A percentile compares a stretch with the other conserved stretches of the same genome.
phyloP scores from a whole-genome alignment of 1,140 invertebrate genomes.

The Trachymyrmex septentrionalis region DNA sequence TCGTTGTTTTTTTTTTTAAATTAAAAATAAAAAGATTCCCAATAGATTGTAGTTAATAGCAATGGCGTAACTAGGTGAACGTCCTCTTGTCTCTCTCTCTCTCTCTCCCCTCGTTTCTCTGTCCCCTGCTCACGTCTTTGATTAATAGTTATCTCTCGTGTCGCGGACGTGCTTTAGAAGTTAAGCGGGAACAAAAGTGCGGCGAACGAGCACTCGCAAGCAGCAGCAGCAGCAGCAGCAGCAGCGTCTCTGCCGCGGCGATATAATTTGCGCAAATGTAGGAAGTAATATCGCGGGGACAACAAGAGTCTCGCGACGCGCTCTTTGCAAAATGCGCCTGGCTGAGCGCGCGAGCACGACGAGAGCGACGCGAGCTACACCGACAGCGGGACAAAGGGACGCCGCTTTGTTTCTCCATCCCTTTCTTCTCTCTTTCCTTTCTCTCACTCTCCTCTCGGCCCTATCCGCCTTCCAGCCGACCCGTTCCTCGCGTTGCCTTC shows the following conservation, averaged over 20 bases:
- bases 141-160: conserved; percentile 56
- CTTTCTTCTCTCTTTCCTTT: conserved; percentile 59
- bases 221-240: not conserved
- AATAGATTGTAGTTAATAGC: conserved; percentile 25
- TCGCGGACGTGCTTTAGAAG: conserved; percentile 45
- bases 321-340: conserved; percentile 68
- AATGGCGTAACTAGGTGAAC: conserved; percentile 18
- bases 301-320: conserved; percentile 70
- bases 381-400: conserved; percentile 70
- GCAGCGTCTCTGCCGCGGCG: conserved; percentile 36
- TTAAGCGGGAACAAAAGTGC: conserved; percentile 54
- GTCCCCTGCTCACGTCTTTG: conserved; percentile 34
- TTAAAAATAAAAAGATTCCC: not conserved
- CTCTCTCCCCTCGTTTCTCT: not conserved
- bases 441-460: conserved; percentile 23
- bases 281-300: conserved; percentile 62
- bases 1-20: not conserved
- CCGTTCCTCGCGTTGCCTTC: conserved; percentile 42
- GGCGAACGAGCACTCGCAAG: conserved; percentile 19
- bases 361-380: conserved; percentile 46
- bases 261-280: conserved; percentile 65
- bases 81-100: not conserved
- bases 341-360: conserved; percentile 41
- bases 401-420: conserved; percentile 75
- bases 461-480: conserved; percentile 48